A percentile compares a stretch with the other conserved stretches of the same genome.
These are phyloP conservation scores for Lepidochitona cinerea DNA, from an alignment of 2,888 invertebrate genomes.

Conservation along the genomic window DNA sequence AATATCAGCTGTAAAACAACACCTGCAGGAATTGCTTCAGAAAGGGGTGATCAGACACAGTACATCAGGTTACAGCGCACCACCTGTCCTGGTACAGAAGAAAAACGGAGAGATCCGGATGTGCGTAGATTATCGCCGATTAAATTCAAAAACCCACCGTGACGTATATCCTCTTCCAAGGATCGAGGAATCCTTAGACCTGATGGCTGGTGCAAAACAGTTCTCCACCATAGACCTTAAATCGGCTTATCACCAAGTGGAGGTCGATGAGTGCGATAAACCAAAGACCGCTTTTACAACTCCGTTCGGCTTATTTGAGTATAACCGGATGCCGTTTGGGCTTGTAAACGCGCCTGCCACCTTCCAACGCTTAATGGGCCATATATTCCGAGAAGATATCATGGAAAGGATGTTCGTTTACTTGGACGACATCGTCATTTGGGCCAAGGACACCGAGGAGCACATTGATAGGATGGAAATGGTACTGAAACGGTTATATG, in stretches of 20 bases:
- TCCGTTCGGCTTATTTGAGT: slow-evolving; percentile 27
- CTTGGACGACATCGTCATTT: not conserved
- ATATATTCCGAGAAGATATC: not conserved
- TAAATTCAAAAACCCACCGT: not conserved
- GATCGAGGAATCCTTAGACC: slow-evolving; percentile 22
- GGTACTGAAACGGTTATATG: not conserved
- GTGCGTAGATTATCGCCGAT: not conserved
- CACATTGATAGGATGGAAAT: not conserved
- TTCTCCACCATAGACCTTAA: slow-evolving; percentile 20
- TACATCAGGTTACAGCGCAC: not conserved
- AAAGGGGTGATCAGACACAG: not conserved
- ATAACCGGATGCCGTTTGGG: slow-evolving; percentile 27
- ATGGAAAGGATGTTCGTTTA: not conserved
- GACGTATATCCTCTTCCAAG: not conserved
- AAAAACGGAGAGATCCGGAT: not conserved
- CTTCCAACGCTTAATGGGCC: slow-evolving; percentile 25
- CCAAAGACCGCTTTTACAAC: slow-evolving; percentile 27
- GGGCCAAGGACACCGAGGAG: not conserved
- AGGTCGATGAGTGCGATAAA: slow-evolving; percentile 23
- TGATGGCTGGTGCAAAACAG: slow-evolving; percentile 13
- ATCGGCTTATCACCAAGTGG: slow-evolving; percentile 22
- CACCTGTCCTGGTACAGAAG: not conserved
- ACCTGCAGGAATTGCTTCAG: not conserved
- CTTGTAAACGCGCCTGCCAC: slow-evolving; percentile 22
- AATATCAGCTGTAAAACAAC: not conserved